Conservation (phyloP, 2,888 invertebrate species). For the Xylota sylvarum region DNA sequence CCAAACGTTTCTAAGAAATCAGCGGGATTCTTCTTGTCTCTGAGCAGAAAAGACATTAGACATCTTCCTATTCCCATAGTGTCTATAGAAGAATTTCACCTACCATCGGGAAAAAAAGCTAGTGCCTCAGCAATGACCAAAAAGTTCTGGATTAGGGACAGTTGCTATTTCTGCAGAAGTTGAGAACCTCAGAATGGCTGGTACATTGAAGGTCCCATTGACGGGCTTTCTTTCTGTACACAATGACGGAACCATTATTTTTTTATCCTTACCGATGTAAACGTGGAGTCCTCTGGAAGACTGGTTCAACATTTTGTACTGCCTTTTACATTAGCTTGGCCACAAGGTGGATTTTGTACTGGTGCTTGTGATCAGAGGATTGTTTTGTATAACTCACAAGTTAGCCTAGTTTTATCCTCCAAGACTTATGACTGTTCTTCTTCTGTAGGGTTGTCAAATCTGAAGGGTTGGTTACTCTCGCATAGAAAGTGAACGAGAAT, state of each 20-base stretch:
- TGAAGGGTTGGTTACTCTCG: conserved; percentile 94
- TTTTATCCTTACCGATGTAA: conserved; percentile 89
- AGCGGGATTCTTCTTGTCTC: no score
- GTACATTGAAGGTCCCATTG: no score
- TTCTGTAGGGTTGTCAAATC: conserved; percentile 85
- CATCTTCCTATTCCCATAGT: no score
- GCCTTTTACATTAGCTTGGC: conserved; percentile 95
- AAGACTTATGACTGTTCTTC: not conserved
- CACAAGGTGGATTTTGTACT: conserved; percentile 91
- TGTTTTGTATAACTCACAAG: conserved; percentile 93
- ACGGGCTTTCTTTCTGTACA: conserved; percentile 95
- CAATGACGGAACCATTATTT: conserved; percentile 94
- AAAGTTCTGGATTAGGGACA: no score
- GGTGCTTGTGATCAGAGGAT: conserved; percentile 97
- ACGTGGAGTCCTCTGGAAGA: conserved; percentile 88
- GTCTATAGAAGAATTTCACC: no score
- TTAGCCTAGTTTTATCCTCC: conserved; percentile 71
- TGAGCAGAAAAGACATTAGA: no score
- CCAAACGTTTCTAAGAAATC: no score
- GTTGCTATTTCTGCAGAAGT: no score
- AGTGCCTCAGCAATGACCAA: no score
- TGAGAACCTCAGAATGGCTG: no score
- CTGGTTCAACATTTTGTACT: conserved; percentile 91
- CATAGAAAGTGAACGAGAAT: conserved; percentile 91
- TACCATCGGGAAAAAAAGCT: no score